Base-by-base conservation (phyloP, 2,797 vertebrate genomes). In the Macrochelys suwanniensis region DNA sequence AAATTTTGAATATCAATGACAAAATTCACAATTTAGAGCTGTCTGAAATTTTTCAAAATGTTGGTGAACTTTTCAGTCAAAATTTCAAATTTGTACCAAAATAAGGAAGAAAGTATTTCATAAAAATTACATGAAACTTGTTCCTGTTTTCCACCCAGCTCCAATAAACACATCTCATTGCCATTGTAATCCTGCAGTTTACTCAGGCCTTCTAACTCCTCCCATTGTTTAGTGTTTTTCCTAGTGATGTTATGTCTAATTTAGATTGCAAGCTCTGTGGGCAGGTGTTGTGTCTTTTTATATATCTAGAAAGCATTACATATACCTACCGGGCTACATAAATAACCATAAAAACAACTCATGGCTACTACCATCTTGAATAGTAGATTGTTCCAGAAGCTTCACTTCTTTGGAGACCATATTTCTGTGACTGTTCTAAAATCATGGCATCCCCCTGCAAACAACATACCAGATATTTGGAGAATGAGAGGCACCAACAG, bases 241-340 rank as follows among this genome's bases (percentile, higher is more conserved):
- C 54, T 77, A 31, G 45, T 77, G 2, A 25, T 1, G 0, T 76
- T 76, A 68, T n/a, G 21, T 89, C 26, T 78, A 89, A 82, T 26
- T 23, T 16, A 92, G 33, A 47, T 26, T 74, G n/a, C 21, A 9
- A 6, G 74, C 65, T 93, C 11, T 2, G 47, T 94, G 33, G 25
- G 80, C 80, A 90, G 85, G 68, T n/a, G 56, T 90, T 87, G 95
- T 85, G 74, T 90, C 78, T 59, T 87, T 65, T 19, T 15, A 26
- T 91, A 87, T 93, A 56, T 84, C 93, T 95, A 84, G 68, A 82
- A 96, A 90, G 65, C 21, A 16, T 89, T 81, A 7, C 25, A 28
- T 49, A 49, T 0, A 1, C 5, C 0, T 0, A 19, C 21, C 42
- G 80, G 61, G 77, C 74, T 78, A 74, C 42, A 13, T 42, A 85